Conservation (phyloP, 1,140 invertebrate species). For the Mercenaria mercenaria region DNA sequence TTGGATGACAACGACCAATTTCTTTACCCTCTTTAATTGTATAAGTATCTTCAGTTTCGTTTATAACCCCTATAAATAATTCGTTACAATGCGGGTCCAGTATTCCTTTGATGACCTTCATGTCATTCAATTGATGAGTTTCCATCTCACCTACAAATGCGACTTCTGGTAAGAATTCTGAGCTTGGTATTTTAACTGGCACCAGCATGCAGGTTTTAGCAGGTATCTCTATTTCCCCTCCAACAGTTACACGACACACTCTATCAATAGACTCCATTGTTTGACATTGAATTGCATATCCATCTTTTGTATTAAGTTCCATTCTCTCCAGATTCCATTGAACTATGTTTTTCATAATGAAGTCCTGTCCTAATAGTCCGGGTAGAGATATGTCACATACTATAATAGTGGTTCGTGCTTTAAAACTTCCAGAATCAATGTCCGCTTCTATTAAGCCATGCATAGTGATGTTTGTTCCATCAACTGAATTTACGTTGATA, state of each 20-base stretch:
- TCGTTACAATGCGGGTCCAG: not conserved
- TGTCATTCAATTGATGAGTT: not conserved
- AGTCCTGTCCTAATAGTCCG: slow-evolving; percentile 18
- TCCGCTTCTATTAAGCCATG: not conserved
- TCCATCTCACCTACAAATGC: not conserved
- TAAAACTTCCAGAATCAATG: not conserved
- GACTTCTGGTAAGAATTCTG: not conserved
- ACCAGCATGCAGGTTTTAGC: not conserved
- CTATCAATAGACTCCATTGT: not conserved
- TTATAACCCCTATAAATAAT: not conserved
- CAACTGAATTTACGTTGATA: too few relatives aligned
- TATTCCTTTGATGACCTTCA: not conserved
- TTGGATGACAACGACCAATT: slow-evolving; percentile 4
- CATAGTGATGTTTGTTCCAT: not conserved
- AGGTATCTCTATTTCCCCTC: not conserved
- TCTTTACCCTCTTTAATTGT: not conserved
- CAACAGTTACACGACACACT: not conserved
- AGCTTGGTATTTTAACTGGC: not conserved
- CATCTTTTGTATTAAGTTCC: not conserved
- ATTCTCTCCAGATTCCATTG: not conserved
- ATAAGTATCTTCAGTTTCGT: not conserved
- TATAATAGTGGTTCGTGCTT: not conserved
- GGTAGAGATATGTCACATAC: not conserved
- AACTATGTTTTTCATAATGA: slow-evolving; percentile 12
- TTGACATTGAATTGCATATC: not conserved